These are phyloP conservation scores for Cuniculus paca DNA, from an alignment of 2,797 vertebrate genomes.

Conservation along the genomic window DNA sequence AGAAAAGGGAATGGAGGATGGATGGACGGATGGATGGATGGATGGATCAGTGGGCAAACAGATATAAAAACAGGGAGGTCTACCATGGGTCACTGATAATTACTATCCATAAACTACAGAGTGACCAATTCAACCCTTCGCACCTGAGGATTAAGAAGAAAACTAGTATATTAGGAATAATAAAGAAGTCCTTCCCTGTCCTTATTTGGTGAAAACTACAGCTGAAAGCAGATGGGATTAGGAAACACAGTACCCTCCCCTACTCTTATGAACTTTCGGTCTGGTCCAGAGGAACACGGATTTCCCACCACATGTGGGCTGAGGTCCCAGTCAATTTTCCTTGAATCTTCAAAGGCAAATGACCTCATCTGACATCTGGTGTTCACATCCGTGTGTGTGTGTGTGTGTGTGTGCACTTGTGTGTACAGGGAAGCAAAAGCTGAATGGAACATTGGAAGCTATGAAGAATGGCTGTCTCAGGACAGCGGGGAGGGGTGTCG, in stretches of 20 bases:
- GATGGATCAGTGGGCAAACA: background rate
- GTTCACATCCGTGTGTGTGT: background rate
- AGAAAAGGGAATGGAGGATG: background rate
- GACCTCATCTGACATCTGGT: slow-evolving; percentile 64
- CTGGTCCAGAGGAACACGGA: background rate
- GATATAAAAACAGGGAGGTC: background rate
- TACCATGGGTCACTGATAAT: background rate
- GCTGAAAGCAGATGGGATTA: background rate
- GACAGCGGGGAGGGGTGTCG: background rate
- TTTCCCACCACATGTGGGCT: background rate
- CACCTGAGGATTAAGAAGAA: background rate
- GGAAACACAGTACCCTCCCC: background rate
- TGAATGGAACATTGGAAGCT: background rate
- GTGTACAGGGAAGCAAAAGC: background rate
- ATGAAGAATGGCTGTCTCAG: background rate
- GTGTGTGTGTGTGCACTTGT: background rate
- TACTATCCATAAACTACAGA: background rate
- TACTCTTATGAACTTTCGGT: background rate
- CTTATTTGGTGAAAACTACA: background rate
- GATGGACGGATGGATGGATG: background rate
- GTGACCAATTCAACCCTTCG: background rate
- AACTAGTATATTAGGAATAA: background rate
- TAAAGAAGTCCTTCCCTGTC: background rate
- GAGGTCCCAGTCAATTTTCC: slow-evolving; percentile 2
- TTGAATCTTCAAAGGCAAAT: slow-evolving; percentile 49